Conservation (phyloP, 1,140 invertebrate species). For the Macrobrachium nipponense region DNA sequence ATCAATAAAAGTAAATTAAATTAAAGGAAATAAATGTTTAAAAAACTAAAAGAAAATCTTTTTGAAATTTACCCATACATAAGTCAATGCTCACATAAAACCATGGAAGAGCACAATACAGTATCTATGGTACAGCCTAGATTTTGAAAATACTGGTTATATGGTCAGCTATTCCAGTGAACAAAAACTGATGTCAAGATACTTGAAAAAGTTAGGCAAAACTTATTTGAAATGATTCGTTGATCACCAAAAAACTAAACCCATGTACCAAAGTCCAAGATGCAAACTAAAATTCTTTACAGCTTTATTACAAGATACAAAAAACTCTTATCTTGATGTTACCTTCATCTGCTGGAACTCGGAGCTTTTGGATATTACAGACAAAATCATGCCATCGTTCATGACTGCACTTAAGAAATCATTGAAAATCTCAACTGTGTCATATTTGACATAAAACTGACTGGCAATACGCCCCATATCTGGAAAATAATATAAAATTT, state of each 20-base stretch:
- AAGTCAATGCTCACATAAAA: too few relatives aligned
- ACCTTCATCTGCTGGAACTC: slow-evolving; percentile 98
- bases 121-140: too few relatives aligned
- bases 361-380: slow-evolving; percentile 88
- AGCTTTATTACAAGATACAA: background rate
- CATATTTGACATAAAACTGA: slow-evolving; percentile 98
- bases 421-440: slow-evolving; percentile 92
- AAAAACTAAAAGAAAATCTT: too few relatives aligned
- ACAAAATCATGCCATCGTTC: slow-evolving; percentile 87
- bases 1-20: too few relatives aligned
- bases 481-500: slow-evolving; percentile 66
- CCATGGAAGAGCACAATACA: too few relatives aligned
- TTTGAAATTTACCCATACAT: too few relatives aligned
- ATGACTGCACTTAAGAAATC: slow-evolving; percentile 82
- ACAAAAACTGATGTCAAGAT: too few relatives aligned
- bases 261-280: background rate
- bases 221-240: too few relatives aligned
- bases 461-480: slow-evolving; percentile 96
- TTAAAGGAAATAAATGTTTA: too few relatives aligned
- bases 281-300: background rate
- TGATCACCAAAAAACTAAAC: background rate
- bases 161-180: too few relatives aligned
- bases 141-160: too few relatives aligned
- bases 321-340: slow-evolving; percentile 25
- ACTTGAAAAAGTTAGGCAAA: too few relatives aligned